Percentiles rank a stretch among this genome's conserved stretches.
Conservation (phyloP, 2,797 vertebrate genomes). For the Vireo griseus region DNA sequence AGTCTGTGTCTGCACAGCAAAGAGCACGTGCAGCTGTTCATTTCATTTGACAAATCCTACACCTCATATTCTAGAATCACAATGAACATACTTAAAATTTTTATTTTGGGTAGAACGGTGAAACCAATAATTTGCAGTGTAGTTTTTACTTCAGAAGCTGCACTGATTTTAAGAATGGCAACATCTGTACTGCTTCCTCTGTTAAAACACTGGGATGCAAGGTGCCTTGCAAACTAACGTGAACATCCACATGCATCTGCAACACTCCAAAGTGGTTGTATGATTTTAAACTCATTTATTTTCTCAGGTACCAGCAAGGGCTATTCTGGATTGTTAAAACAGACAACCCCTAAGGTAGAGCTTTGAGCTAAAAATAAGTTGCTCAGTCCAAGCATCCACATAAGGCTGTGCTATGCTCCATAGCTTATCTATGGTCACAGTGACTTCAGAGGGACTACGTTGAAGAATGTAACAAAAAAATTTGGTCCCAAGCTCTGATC, state of each 20-base stretch:
- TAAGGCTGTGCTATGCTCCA: slow-evolving; percentile 40
- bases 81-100: neutral
- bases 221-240: neutral
- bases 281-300: neutral
- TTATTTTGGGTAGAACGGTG: neutral
- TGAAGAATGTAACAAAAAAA: neutral
- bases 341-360: slow-evolving; percentile 25
- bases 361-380: slow-evolving; percentile 59
- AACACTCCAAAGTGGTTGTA: neutral
- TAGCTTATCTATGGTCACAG: slow-evolving; percentile 41
- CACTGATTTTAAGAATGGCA: neutral
- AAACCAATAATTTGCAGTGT: neutral
- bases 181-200: neutral
- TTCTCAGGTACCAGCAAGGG: neutral
- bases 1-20: neutral
- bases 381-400: neutral
- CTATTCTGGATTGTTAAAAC: neutral
- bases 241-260: neutral
- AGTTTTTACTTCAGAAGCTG: neutral
- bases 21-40: slow-evolving; percentile 28
- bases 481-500: neutral
- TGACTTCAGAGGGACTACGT: neutral
- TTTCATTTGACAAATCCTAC: slow-evolving; percentile 29
- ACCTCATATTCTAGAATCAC: slow-evolving; percentile 30
- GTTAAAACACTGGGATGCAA: neutral